These are phyloP conservation scores for Habropoda laboriosa DNA, from an alignment of 1,140 invertebrate genomes.

Conservation along the genomic window DNA sequence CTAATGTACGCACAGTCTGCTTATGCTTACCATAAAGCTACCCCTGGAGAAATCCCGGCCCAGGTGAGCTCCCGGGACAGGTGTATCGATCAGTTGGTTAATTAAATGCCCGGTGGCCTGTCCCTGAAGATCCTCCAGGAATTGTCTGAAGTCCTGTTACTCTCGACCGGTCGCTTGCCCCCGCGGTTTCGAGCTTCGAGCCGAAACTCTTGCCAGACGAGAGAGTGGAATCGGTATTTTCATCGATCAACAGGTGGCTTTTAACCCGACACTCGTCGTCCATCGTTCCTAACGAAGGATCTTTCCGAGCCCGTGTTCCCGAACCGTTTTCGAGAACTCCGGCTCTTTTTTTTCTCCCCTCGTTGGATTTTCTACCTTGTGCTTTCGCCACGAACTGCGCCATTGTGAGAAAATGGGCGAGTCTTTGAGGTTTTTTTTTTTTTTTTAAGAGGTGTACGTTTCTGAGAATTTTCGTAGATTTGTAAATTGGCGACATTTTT, in stretches of 20 bases:
- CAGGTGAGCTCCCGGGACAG: constrained; percentile 66
- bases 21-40: constrained; percentile 54
- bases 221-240: constrained; percentile 52
- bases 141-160: constrained; percentile 51
- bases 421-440: too few relatives aligned
- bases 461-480: too few relatives aligned
- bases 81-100: constrained; percentile 66
- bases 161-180: constrained; percentile 14
- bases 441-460: too few relatives aligned
- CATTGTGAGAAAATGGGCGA: too few relatives aligned
- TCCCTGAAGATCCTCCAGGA: constrained; percentile 13
- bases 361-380: neutral
- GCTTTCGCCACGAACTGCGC: too few relatives aligned
- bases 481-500: too few relatives aligned
- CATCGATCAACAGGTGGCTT: constrained; percentile 64
- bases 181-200: constrained; percentile 20
- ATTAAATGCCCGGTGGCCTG: constrained; percentile 56
- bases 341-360: neutral
- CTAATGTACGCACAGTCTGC: constrained; percentile 39
- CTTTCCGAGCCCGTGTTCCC: neutral
- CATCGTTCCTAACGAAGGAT: constrained; percentile 33
- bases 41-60: constrained; percentile 60
- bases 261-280: constrained; percentile 18
- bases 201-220: constrained; percentile 13
- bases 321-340: constrained; percentile 5